A percentile compares a stretch with the other conserved stretches of the same genome.
phyloP scores from a whole-genome alignment of 2,113 vertebrate species.

The Castor canadensis region DNA sequence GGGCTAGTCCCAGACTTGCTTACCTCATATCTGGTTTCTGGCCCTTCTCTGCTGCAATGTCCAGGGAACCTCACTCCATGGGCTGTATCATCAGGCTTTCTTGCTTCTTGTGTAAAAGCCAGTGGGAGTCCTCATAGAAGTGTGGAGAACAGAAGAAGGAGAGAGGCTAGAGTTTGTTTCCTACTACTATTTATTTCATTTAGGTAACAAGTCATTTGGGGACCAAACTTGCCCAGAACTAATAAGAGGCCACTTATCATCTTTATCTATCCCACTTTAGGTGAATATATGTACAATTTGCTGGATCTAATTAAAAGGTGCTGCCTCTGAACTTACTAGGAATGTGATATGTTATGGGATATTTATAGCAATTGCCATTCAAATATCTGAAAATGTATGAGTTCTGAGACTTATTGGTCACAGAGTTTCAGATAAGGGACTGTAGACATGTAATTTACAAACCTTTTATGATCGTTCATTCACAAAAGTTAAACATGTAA shows the following conservation, averaged over 20 bases:
- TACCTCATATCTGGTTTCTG: not conserved
- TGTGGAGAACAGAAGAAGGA: not conserved
- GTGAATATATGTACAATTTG: not conserved
- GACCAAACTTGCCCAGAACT: not conserved
- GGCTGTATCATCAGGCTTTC: not conserved
- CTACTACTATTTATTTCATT: not conserved
- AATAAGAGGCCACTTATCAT: not conserved
- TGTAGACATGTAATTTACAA: not conserved
- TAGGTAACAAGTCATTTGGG: not conserved
- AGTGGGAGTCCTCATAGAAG: not conserved
- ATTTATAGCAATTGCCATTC: not conserved
- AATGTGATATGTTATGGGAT: not conserved
- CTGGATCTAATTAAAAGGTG: not conserved
- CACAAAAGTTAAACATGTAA: not conserved
- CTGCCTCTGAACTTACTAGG: too few species aligned
- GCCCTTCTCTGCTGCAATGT: not conserved
- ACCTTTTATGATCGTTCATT: conserved; percentile 2
- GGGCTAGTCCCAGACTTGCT: too few species aligned
- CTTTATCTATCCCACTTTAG: not conserved
- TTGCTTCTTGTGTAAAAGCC: not conserved
- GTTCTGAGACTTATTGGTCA: not conserved
- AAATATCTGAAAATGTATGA: not conserved
- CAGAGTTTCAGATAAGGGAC: not conserved
- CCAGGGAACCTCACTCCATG: not conserved
- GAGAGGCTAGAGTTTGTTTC: not conserved